Evolutionary conservation across 1,140 invertebrate genomes (phyloP).

Genomic region (Pseudomyrmex gracilis): DNA sequence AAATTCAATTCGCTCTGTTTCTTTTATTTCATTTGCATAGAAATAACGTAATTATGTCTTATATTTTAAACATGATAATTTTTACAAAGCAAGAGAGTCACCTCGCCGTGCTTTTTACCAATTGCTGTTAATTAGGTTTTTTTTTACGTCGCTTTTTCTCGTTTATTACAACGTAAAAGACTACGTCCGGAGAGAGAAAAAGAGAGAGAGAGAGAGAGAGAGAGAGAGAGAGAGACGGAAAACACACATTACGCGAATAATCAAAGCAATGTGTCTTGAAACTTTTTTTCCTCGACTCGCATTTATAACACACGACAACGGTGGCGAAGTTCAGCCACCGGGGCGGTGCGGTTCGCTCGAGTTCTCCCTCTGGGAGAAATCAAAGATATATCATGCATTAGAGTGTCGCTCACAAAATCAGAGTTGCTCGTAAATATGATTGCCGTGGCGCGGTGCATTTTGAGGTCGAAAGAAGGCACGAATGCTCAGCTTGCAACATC

Average conservation of each 20-base stretch:
- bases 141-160: background rate
- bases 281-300: slow-evolving; percentile 35
- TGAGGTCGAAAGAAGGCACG: slow-evolving; percentile 44
- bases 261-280: slow-evolving; percentile 54
- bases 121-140: background rate
- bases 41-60: background rate
- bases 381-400: slow-evolving; percentile 51
- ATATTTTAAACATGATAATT: slow-evolving; percentile 11
- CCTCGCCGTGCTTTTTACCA: background rate
- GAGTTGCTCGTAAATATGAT: slow-evolving; percentile 10
- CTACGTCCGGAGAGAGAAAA: too few species aligned
- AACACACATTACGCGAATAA: slow-evolving; percentile 16
- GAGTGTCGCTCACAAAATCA: slow-evolving; percentile 49
- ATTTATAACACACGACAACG: slow-evolving; percentile 54
- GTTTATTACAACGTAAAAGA: background rate
- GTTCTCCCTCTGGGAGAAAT: slow-evolving; percentile 42
- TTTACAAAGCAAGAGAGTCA: background rate
- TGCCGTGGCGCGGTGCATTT: slow-evolving; percentile 33
- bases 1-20: background rate
- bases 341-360: slow-evolving; percentile 44
- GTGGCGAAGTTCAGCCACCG: slow-evolving; percentile 17
- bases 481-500: slow-evolving; percentile 21
- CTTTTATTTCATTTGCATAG: too few species aligned
- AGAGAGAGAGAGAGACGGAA: too few species aligned
- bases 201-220: too few species aligned